These are phyloP conservation scores for Prenolepis imparis DNA, from an alignment of 2,888 invertebrate species.

Conservation along the genomic window DNA sequence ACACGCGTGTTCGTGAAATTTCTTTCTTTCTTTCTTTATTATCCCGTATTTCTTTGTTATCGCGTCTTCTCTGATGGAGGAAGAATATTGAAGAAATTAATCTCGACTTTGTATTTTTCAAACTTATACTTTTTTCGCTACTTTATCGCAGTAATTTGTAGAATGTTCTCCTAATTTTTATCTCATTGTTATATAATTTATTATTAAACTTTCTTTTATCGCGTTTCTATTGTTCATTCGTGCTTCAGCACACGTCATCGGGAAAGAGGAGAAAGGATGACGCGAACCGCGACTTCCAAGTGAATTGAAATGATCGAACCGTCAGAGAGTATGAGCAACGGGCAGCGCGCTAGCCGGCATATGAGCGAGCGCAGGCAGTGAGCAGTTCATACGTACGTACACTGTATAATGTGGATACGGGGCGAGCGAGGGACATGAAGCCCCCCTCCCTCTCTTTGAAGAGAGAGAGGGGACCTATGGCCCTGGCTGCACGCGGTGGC, in stretches of 20 bases:
- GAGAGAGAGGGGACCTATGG: conserved; percentile 63
- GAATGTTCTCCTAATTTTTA: neutral
- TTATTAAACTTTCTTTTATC: conserved; percentile 18
- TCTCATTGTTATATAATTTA: conserved; percentile 6
- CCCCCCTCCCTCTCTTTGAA: conserved; percentile 22
- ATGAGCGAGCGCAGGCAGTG: conserved; percentile 85
- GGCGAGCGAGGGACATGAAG: conserved; percentile 75
- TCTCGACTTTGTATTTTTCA: neutral
- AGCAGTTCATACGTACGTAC: conserved; percentile 85
- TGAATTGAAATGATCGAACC: conserved; percentile 60
- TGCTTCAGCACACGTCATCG: conserved; percentile 28
- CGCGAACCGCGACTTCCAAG: conserved; percentile 62
- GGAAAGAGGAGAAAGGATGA: conserved; percentile 61
- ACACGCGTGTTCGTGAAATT: neutral
- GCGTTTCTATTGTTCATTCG: neutral
- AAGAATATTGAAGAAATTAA: neutral
- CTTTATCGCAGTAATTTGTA: conserved; percentile 16
- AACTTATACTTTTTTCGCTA: neutral
- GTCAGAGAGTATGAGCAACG: conserved; percentile 81
- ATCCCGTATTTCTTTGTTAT: conserved; percentile 1
- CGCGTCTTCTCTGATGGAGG: neutral
- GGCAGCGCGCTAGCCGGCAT: conserved; percentile 83
- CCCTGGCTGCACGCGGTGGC: conserved; percentile 73
- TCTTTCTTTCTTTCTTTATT: neutral
- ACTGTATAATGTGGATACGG: conserved; percentile 81